A percentile compares a stretch with the other conserved stretches of the same genome.
phyloP scores from a whole-genome alignment of 1,140 invertebrate species.

The Ganaspis sp. region DNA sequence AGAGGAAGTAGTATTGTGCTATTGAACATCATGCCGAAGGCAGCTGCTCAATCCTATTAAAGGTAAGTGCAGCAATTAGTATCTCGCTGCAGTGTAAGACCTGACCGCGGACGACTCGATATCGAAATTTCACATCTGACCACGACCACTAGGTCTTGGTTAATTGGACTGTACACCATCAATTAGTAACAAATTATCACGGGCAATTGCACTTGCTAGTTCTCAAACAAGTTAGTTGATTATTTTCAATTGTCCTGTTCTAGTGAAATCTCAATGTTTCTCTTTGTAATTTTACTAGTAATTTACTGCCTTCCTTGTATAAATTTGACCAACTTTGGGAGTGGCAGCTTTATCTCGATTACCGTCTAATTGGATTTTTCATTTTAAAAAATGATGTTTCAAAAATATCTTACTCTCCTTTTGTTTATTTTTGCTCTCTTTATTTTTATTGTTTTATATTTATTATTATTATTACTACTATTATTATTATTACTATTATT shows the following conservation, averaged over 20 bases:
- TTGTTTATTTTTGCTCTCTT: too few species aligned
- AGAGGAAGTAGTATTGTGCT: conserved; percentile 24
- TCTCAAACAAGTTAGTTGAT: conserved; percentile 3
- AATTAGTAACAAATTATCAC: conserved; percentile 30
- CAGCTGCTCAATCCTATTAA: conserved; percentile 22
- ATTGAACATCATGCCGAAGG: conserved; percentile 19
- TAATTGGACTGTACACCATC: conserved; percentile 17
- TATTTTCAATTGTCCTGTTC: background rate
- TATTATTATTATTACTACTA: too few species aligned
- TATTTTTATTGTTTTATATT: too few species aligned
- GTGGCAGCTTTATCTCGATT: too few species aligned
- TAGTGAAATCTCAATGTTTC: background rate
- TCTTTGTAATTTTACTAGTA: background rate
- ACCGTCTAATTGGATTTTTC: too few species aligned
- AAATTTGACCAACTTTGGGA: too few species aligned
- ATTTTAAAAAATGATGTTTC: too few species aligned
- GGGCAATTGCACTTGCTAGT: background rate
- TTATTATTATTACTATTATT: too few species aligned
- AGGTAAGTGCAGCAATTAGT: conserved; percentile 25
- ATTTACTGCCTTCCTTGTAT: too few species aligned
- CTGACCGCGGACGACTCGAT: conserved; percentile 20
- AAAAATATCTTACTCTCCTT: too few species aligned
- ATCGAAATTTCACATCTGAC: conserved; percentile 29
- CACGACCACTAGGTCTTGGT: conserved; percentile 19
- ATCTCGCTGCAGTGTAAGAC: conserved; percentile 14